Percentiles rank a stretch among this genome's conserved stretches.
phyloP scores from a whole-genome alignment of 2,113 vertebrate species.

The Accipiter virgatus region DNA sequence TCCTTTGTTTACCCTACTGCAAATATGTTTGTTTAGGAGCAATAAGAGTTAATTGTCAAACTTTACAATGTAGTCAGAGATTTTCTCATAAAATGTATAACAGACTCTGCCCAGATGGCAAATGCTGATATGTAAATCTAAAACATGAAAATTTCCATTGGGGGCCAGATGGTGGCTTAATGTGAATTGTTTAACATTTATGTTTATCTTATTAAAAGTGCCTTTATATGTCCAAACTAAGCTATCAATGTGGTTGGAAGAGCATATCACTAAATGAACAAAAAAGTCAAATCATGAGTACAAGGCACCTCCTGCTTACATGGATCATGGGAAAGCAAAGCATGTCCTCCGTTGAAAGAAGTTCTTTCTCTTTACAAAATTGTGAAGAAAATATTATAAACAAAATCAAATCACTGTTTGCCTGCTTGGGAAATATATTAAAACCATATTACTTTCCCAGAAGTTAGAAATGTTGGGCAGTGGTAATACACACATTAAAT shows the following conservation, averaged over 20 bases:
- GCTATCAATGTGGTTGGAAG: constrained; percentile 45
- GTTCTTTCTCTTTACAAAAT: neutral
- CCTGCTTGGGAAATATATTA: neutral
- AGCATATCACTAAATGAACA: constrained; percentile 51
- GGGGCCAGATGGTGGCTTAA: constrained; percentile 69
- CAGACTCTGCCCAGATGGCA: constrained; percentile 72
- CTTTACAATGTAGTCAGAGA: constrained; percentile 52
- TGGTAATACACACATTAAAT: rapidly evolving
- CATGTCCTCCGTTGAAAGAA: neutral
- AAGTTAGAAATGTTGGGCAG: neutral
- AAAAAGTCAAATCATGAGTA: neutral
- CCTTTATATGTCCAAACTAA: constrained; percentile 66
- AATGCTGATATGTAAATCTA: constrained; percentile 70
- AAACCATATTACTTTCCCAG: neutral
- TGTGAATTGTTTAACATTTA: constrained; percentile 73
- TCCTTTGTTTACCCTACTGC: constrained; percentile 61
- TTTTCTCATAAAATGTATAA: constrained; percentile 70
- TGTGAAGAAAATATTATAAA: neutral
- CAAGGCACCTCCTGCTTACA: neutral
- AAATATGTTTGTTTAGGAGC: constrained; percentile 64
- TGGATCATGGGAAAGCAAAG: neutral
- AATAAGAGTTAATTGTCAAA: constrained; percentile 67
- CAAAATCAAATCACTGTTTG: neutral
- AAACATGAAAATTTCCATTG: constrained; percentile 70
- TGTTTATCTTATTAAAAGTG: constrained; percentile 73